Base-by-base conservation (phyloP, 1,140 invertebrate genomes). In the Batillaria attramentaria region DNA sequence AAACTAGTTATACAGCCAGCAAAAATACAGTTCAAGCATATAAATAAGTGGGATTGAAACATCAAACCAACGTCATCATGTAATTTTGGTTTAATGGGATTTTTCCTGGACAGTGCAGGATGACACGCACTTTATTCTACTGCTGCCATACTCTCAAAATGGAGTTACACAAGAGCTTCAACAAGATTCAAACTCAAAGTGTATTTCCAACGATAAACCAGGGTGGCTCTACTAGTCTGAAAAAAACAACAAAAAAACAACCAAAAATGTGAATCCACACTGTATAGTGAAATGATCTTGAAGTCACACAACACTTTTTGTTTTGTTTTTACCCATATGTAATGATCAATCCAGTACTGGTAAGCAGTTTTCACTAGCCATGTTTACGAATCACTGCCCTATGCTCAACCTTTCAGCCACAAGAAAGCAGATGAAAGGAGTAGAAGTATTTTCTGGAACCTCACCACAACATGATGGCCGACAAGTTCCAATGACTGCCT, bases 391-490 rank as follows among this genome's bases (percentile, higher is more conserved):
- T n/a, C 24, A 31, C 31, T 24, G 4, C 24, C 4, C 4, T 60
- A 6, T 60, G 4, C 31, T 3, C 24, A 60, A 31, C 33, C 33
- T 54, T 54, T 20, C 18, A 54, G 18, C 18, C 18, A 54, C n/a
- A 24, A 62, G 10, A 10, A 8, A 62, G 1, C 33, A 24, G 33
- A 28, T 60, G 33, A 60, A 20, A 28, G 6, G 6, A 31, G 4
- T 31, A 28, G 57, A 24, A 62, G 3, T 8, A 62, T 13, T 3
- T 1, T 24, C 10, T 50, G 46, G 24, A 13, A 50, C 72, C 81
- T 84, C 81, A 87, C 86, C 74, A 87, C 86, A 57, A 80, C 37
- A 81, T 87, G 86, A 79, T 87, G 86, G 13, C 81, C 77, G 10
- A 86, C 33, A 4, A 87, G 80, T 62, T 86, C 86, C 39, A 82